These are phyloP conservation scores for Takifugu ocellatus DNA, from an alignment of 2,797 vertebrate species.

Conservation along the genomic window DNA sequence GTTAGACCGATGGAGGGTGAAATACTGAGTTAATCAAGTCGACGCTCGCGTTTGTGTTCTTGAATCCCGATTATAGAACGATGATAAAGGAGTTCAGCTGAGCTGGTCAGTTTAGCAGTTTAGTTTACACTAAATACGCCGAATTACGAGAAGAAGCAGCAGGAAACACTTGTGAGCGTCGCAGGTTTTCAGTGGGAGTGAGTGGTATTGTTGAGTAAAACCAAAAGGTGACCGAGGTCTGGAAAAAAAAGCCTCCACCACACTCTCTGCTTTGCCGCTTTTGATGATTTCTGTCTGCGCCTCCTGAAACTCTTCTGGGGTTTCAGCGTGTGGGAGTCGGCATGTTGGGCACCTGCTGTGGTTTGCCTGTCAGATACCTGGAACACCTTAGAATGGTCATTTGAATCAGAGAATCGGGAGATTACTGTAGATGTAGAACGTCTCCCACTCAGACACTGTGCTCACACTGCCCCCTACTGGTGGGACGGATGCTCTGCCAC, in stretches of 20 bases:
- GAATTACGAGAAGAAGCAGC: conserved; percentile 78
- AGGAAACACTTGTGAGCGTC: conserved; percentile 43
- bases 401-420: too few relatives aligned
- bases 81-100: too few relatives aligned
- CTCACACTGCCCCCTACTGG: conserved; percentile 73
- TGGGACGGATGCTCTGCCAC: not conserved
- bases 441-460: conserved; percentile 12
- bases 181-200: conserved; percentile 45
- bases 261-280: conserved; percentile 8
- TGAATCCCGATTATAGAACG: too few relatives aligned
- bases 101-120: not conserved
- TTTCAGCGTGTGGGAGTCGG: conserved; percentile 60
- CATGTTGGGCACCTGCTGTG: conserved; percentile 31
- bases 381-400: conserved; percentile 9
- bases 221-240: conserved; percentile 64
- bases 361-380: conserved; percentile 22
- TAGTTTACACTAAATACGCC: conserved; percentile 73
- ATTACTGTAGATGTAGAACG: too few relatives aligned
- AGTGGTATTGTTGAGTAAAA: conserved; percentile 68
- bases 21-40: too few relatives aligned
- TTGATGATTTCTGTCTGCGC: conserved; percentile 51
- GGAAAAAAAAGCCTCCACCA: conserved; percentile 62
- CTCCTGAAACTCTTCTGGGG: conserved; percentile 57
- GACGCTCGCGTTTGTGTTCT: too few relatives aligned
- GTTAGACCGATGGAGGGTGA: too few relatives aligned